These are phyloP conservation scores for Silurus aristotelis DNA, from an alignment of 2,797 vertebrate genomes.

Conservation along the genomic window DNA sequence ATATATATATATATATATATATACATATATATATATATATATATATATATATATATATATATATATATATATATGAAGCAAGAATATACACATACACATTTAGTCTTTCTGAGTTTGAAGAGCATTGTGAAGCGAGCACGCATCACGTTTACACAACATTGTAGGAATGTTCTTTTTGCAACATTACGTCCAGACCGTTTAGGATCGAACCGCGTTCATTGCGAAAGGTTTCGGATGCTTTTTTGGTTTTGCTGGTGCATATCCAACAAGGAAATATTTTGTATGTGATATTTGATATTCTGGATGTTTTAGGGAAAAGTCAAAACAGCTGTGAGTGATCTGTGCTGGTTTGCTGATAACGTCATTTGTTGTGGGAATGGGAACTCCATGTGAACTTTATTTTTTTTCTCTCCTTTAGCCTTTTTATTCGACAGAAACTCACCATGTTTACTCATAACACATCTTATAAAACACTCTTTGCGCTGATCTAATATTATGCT, in stretches of 20 bases:
- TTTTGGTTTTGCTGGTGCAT: not conserved
- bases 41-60: too few species aligned
- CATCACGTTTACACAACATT: not conserved
- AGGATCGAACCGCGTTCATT: not conserved
- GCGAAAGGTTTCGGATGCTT: not conserved
- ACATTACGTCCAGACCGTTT: not conserved
- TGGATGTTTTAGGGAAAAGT: slow-evolving; percentile 3
- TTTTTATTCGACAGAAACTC: slow-evolving; percentile 19
- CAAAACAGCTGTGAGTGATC: slow-evolving; percentile 33
- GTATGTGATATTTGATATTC: not conserved
- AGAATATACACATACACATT: not conserved
- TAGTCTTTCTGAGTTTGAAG: not conserved
- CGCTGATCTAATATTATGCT: slow-evolving; percentile 14
- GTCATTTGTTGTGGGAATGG: slow-evolving; percentile 14
- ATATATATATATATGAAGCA: not conserved
- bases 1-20: not conserved
- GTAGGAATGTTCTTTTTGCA: not conserved
- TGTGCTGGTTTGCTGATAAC: slow-evolving; percentile 30
- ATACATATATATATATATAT: too few species aligned
- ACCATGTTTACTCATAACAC: slow-evolving; percentile 40
- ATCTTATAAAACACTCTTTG: slow-evolving; percentile 15
- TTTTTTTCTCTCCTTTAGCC: not conserved
- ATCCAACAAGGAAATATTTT: not conserved
- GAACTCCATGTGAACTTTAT: slow-evolving; percentile 9
- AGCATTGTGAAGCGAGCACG: not conserved